Evolutionary conservation across 2,888 invertebrate species (phyloP).

Genomic region (Acanthacorydalis orientalis): DNA sequence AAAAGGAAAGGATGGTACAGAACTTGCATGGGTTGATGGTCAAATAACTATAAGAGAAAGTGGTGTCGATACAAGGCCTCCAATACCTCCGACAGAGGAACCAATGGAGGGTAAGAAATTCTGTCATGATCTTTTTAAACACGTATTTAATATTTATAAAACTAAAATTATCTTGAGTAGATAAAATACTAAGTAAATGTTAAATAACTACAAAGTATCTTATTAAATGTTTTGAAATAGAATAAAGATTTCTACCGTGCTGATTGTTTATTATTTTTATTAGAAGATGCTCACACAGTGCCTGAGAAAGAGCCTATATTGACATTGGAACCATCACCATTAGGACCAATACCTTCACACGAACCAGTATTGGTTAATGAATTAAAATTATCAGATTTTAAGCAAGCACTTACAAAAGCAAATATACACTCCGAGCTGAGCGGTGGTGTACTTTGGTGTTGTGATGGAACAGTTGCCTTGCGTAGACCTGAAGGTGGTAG

Average conservation of each 20-base stretch:
- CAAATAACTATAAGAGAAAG: slow-evolving; percentile 46
- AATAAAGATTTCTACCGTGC: neutral
- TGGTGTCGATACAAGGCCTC: slow-evolving; percentile 35
- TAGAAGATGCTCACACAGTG: neutral
- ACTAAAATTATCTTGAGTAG: too few species aligned
- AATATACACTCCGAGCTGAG: slow-evolving; percentile 76
- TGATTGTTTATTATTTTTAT: neutral
- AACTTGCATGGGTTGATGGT: slow-evolving; percentile 93
- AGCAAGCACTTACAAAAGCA: slow-evolving; percentile 55
- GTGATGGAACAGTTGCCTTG: slow-evolving; percentile 77
- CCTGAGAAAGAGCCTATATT: slow-evolving; percentile 38
- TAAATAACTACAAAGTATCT: neutral
- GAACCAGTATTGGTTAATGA: slow-evolving; percentile 85
- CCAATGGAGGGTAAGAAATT: slow-evolving; percentile 24
- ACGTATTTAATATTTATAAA: neutral
- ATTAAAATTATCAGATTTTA: slow-evolving; percentile 81
- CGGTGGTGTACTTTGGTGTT: slow-evolving; percentile 86
- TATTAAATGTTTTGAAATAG: neutral
- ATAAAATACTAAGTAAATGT: too few species aligned
- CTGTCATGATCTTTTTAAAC: neutral
- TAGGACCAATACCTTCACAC: slow-evolving; percentile 42
- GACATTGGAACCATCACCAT: slow-evolving; percentile 46
- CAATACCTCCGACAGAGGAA: slow-evolving; percentile 26
- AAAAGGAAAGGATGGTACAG: slow-evolving; percentile 68
- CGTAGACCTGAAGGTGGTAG: slow-evolving; percentile 81